phyloP scores from a whole-genome alignment of 1,140 invertebrate genomes.

The Galleria mellonella region DNA sequence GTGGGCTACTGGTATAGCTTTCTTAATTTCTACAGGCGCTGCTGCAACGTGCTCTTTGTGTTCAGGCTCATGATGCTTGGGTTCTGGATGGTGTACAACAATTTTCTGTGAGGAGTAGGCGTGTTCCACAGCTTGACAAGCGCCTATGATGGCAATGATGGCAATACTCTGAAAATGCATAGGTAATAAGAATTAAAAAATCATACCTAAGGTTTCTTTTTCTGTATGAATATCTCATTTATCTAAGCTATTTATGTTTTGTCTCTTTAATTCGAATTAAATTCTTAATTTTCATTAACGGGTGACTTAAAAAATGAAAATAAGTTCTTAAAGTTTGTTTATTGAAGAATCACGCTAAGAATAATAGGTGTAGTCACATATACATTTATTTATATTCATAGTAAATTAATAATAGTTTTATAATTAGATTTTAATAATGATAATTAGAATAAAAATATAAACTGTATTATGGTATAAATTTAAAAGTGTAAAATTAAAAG shows the following conservation, averaged over 20 bases:
- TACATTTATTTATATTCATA: too few relatives aligned
- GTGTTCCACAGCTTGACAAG: constrained; percentile 2
- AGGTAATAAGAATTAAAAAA: background rate
- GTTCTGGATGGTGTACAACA: constrained; percentile 11
- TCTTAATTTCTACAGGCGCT: background rate
- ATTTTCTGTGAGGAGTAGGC: constrained; percentile 10
- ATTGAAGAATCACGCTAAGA: too few relatives aligned
- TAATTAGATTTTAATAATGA: too few relatives aligned
- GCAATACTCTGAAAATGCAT: constrained; percentile 7
- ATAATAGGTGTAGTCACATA: too few relatives aligned
- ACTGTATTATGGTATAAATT: too few relatives aligned
- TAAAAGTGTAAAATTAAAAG: too few relatives aligned
- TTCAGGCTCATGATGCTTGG: constrained; percentile 3
- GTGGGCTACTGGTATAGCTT: constrained; percentile 6
- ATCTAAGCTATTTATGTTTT: too few relatives aligned
- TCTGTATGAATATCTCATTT: background rate
- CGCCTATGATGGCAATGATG: constrained; percentile 29
- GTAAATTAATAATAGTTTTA: too few relatives aligned
- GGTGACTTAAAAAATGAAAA: too few relatives aligned
- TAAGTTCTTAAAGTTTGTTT: too few relatives aligned
- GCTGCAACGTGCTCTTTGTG: constrained; percentile 12
- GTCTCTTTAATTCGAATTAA: background rate
- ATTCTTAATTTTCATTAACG: background rate
- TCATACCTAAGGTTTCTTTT: background rate
- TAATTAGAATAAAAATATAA: too few relatives aligned